Base-by-base conservation (phyloP, 1,140 invertebrate genomes). In the Drosophila equinoxialis region DNA sequence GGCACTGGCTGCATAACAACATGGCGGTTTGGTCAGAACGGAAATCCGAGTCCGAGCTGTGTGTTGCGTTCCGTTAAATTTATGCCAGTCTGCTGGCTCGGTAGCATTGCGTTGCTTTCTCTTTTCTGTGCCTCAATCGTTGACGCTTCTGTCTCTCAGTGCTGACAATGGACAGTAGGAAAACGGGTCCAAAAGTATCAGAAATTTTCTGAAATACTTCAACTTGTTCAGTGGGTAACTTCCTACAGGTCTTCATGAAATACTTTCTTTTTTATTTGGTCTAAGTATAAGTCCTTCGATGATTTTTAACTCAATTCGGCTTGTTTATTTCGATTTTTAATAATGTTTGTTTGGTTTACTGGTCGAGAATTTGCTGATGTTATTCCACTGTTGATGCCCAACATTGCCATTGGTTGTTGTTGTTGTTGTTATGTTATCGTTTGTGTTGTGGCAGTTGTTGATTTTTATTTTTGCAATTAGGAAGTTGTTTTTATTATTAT, bases 401-500 rank as follows among this genome's bases (percentile, higher is more conserved):
- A 23, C 20, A 23, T 23, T 63, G 57, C 14, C n/a, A 33, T 11
- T 30, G 30, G 30, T 30, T 30, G 2, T 26, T 67, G 51, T 63
- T 58, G 13, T 51, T 54, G 13, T 54, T 68, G 67, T 35, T 62
- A 59, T 69, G 71, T 45, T 64, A 64, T 30, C 33, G 74, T 51
- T 30, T 65, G 64, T 71, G 57, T 37, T 73, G 75, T 39, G 58
- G 57, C 62, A 66, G 75, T 64, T 79, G 79, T 79, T 87, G 83
- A 87, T 86, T 86, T 87, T 86, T 87, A 82, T 86, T 79, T 86
- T 86, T 68, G 67, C 83, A 86, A 86, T 86, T 86, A 86, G 83
- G 83, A 87, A 87, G 83, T 79, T 87, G 69, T 71, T 87, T 86
- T 77, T 87, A 77, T 86, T 81, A 79, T 86, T 76, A 35, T 55